phyloP scores from a whole-genome alignment of 2,113 vertebrate species.

The Cacatua alba region DNA sequence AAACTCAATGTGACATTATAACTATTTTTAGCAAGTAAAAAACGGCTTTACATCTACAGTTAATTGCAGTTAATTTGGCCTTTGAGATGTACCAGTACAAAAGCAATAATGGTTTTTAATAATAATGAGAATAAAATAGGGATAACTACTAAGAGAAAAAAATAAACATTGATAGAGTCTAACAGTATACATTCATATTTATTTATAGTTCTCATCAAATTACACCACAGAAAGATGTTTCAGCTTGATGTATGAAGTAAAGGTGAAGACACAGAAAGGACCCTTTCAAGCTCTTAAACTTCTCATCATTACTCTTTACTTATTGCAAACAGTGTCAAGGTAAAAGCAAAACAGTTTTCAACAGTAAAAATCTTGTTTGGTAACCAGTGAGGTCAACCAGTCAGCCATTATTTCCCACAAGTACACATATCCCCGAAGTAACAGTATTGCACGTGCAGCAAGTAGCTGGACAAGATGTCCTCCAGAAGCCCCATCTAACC shows the following conservation, averaged over 20 bases:
- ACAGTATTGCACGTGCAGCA: fast-evolving
- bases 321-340: not conserved
- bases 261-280: not conserved
- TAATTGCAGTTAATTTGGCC: constrained; percentile 42
- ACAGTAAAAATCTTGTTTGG: not conserved
- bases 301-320: not conserved
- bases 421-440: not conserved
- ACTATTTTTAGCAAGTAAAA: constrained; percentile 44
- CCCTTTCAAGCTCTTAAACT: not conserved
- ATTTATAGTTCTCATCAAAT: not conserved
- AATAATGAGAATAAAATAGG: not conserved
- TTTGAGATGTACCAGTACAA: not conserved
- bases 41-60: constrained; percentile 1
- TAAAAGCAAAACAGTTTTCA: not conserved
- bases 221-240: not conserved
- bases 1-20: not conserved
- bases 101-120: constrained; percentile 24
- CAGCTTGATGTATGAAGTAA: not conserved
- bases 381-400: not conserved
- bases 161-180: not conserved
- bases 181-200: not conserved
- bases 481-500: not conserved
- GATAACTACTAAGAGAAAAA: not conserved
- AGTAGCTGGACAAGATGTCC: not conserved
- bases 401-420: not conserved